Evolutionary conservation across 2,888 invertebrate species (phyloP).

Genomic region (Leptopilina syphax): DNA sequence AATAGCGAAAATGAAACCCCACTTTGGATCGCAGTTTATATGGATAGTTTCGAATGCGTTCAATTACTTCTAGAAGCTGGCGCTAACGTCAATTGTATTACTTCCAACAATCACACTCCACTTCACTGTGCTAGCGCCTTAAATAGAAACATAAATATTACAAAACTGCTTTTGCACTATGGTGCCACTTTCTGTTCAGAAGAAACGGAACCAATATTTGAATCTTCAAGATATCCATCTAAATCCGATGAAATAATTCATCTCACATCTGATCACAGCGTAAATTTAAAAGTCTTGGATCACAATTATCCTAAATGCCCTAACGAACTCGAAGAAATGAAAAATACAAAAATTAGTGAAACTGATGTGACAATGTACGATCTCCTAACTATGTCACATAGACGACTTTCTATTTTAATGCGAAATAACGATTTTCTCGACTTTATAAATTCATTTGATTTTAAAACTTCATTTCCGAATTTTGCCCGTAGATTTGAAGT

Average conservation of each 20-base stretch:
- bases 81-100: background rate
- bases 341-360: background rate
- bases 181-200: background rate
- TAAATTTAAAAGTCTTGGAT: background rate
- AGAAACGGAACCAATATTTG: background rate
- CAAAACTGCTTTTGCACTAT: background rate
- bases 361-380: background rate
- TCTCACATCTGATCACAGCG: background rate
- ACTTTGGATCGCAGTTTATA: too few species aligned
- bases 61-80: too few species aligned
- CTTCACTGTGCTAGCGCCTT: background rate
- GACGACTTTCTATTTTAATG: too few species aligned
- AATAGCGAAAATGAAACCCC: too few species aligned
- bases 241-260: background rate
- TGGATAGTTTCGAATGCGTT: too few species aligned
- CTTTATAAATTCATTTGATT: too few species aligned
- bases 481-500: background rate
- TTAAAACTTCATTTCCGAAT: background rate
- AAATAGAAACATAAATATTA: too few species aligned
- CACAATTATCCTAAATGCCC: too few species aligned
- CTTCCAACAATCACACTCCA: background rate
- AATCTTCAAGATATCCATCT: background rate
- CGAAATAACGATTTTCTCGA: too few species aligned
- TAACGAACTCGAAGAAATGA: too few species aligned
- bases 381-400: too few species aligned